A percentile compares a stretch with the other conserved stretches of the same genome.
phyloP scores from a whole-genome alignment of 2,888 invertebrate species.

The Epicampocera succincta region DNA sequence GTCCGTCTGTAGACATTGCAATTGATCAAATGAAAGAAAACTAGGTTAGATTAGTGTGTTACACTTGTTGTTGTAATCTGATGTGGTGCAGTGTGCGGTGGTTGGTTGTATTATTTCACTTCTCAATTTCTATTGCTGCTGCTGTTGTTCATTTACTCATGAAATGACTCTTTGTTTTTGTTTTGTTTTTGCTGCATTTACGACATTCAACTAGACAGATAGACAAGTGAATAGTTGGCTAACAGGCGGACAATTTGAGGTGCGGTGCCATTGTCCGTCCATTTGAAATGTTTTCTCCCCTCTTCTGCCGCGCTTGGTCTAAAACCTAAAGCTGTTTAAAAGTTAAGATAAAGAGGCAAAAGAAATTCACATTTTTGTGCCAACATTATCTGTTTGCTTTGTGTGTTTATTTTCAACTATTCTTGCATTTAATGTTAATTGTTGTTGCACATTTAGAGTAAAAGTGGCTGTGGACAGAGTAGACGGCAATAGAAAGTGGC shows the following conservation, averaged over 20 bases:
- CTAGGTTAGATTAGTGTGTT: constrained; percentile 64
- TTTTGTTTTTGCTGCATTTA: background rate
- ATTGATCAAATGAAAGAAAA: constrained; percentile 59
- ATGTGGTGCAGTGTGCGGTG: constrained; percentile 28
- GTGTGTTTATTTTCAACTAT: constrained; percentile 27
- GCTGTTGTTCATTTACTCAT: constrained; percentile 45
- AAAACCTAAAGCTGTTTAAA: constrained; percentile 20
- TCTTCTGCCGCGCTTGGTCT: constrained; percentile 17
- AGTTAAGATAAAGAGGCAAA: constrained; percentile 8
- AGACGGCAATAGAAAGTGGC: constrained; percentile 65
- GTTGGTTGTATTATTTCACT: constrained; percentile 33
- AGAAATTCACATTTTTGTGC: constrained; percentile 47
- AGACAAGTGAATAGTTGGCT: constrained; percentile 36
- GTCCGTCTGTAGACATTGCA: constrained; percentile 39
- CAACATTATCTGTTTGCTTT: constrained; percentile 52
- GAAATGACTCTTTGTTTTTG: constrained; percentile 27
- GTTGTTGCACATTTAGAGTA: constrained; percentile 42
- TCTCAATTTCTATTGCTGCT: constrained; percentile 25
- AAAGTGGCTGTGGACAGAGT: constrained; percentile 59
- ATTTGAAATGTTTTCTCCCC: constrained; percentile 2
- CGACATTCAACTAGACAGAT: constrained; percentile 36
- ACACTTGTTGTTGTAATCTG: constrained; percentile 53
- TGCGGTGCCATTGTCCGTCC: constrained; percentile 51
- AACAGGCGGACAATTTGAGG: constrained; percentile 55
- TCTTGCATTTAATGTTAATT: constrained; percentile 27